These are phyloP conservation scores for Agrotis exclamationis DNA, from an alignment of 2,888 invertebrate genomes.

Conservation along the genomic window DNA sequence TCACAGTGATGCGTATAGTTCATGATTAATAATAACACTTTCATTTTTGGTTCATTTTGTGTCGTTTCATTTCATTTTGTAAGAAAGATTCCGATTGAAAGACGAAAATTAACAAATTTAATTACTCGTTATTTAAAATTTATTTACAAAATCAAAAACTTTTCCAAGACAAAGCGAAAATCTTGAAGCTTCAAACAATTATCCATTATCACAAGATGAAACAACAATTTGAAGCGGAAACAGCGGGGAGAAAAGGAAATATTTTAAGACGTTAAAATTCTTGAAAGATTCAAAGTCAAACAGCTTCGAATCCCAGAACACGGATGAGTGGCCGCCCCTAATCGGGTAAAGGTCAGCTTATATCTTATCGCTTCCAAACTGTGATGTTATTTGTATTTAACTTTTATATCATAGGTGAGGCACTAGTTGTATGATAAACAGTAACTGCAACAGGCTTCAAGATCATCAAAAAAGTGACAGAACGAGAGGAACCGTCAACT, in stretches of 20 bases:
- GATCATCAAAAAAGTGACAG: neutral
- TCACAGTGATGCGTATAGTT: no score
- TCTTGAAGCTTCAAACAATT: slow-evolving; percentile 26
- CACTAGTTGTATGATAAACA: neutral
- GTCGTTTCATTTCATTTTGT: neutral
- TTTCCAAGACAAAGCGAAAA: slow-evolving; percentile 10
- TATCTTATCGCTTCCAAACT: neutral
- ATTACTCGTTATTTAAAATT: neutral
- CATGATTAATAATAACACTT: neutral
- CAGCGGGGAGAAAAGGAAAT: slow-evolving; percentile 25
- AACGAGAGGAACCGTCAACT: no score
- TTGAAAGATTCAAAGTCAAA: slow-evolving; percentile 20
- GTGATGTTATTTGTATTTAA: neutral
- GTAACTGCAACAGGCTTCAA: neutral
- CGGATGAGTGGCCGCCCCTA: slow-evolving; percentile 24
- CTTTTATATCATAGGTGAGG: neutral
- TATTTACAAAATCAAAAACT: slow-evolving; percentile 1
- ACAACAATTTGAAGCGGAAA: slow-evolving; percentile 32
- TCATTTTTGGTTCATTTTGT: neutral
- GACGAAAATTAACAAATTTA: neutral
- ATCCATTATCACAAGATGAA: slow-evolving; percentile 33
- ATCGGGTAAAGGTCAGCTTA: slow-evolving; percentile 36
- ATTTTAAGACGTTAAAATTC: slow-evolving; percentile 20
- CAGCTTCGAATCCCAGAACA: slow-evolving; percentile 12
- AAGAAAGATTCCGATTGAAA: neutral